Evolutionary conservation across 2,888 invertebrate genomes (phyloP).

Genomic region (Horisme vitalbata): DNA sequence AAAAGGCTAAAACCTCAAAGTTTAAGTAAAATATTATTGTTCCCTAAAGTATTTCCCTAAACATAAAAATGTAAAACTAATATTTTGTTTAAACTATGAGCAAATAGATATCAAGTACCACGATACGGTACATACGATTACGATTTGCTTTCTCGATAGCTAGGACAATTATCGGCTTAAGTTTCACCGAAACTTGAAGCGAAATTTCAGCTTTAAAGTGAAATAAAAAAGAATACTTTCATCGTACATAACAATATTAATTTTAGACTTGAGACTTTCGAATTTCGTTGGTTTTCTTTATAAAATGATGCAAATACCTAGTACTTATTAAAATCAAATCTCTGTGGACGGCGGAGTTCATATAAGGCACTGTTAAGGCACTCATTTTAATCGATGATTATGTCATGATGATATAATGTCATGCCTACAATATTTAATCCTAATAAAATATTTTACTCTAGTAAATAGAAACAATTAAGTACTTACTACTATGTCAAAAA

Average conservation of each 20-base stretch:
- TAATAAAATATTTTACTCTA: conserved; percentile 21
- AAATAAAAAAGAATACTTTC: background rate
- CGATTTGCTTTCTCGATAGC: conserved; percentile 14
- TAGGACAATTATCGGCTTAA: conserved; percentile 57
- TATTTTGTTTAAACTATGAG: too few species aligned
- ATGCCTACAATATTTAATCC: background rate
- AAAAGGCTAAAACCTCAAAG: too few species aligned
- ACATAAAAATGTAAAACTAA: too few species aligned
- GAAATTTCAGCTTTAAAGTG: conserved; percentile 41
- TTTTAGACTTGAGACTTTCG: background rate
- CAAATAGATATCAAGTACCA: too few species aligned
- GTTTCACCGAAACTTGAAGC: conserved; percentile 71
- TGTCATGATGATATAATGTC: background rate
- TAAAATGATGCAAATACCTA: too few species aligned
- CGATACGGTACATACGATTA: conserved; percentile 19
- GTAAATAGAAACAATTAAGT: background rate
- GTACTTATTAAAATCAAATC: too few species aligned
- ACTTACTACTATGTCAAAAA: conserved; percentile 12
- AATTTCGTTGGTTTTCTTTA: too few species aligned
- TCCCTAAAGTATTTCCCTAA: too few species aligned
- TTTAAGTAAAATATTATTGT: too few species aligned
- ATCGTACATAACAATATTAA: conserved; percentile 1
- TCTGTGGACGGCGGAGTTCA: conserved; percentile 8
- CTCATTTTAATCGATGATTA: background rate
- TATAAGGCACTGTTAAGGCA: too few species aligned